Conservation (phyloP, 1,140 invertebrate genomes). For the Trachymyrmex cornetzi region DNA sequence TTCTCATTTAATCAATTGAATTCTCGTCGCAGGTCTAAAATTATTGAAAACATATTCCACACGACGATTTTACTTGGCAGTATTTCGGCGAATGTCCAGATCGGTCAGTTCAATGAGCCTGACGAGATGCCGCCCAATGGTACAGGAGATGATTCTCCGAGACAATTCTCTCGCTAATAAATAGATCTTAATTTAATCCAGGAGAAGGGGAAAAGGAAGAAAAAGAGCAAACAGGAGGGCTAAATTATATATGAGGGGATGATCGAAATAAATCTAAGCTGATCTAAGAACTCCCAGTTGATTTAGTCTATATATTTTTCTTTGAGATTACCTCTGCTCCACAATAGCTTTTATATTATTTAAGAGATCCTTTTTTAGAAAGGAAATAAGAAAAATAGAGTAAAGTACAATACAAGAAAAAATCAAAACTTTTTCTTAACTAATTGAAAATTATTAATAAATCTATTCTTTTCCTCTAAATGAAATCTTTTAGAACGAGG, state of each 20-base stretch:
- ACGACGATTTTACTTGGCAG: constrained; percentile 73
- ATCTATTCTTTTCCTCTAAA: background rate
- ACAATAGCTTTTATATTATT: background rate
- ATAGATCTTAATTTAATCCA: constrained; percentile 15
- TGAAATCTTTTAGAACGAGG: background rate
- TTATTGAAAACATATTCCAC: constrained; percentile 6
- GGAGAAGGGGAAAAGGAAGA: background rate
- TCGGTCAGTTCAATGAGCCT: constrained; percentile 3
- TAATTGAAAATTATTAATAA: background rate
- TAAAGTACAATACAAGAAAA: background rate
- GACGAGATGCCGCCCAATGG: background rate
- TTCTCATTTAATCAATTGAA: constrained; percentile 75
- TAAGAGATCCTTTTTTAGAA: too few species aligned
- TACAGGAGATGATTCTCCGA: background rate
- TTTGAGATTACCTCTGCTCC: background rate
- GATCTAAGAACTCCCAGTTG: background rate
- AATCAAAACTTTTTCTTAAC: background rate
- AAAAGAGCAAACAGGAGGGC: background rate
- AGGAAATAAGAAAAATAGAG: background rate
- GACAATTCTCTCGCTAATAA: background rate
- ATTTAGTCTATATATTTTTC: background rate
- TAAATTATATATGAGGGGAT: background rate
- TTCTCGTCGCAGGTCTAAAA: constrained; percentile 60
- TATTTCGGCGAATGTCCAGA: constrained; percentile 54
- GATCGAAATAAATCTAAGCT: background rate